Conservation (phyloP, 1,140 invertebrate species). For the Phthorimaea operculella region DNA sequence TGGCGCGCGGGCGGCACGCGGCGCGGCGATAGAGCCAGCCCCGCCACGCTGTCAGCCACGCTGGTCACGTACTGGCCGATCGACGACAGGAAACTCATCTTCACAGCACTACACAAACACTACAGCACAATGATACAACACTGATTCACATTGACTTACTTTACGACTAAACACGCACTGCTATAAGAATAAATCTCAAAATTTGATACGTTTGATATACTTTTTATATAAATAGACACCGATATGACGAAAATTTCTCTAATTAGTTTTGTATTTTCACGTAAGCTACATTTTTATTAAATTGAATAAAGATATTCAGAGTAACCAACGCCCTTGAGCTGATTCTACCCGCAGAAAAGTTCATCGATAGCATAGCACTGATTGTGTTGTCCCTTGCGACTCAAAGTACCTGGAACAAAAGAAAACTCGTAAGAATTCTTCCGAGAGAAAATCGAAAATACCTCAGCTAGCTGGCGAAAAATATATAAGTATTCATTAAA, state of each 20-base stretch:
- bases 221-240: neutral
- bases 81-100: constrained; percentile 86
- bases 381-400: neutral
- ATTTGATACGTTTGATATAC: neutral
- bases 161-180: neutral
- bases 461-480: no score
- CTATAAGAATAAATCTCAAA: no score
- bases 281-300: neutral
- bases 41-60: constrained; percentile 79
- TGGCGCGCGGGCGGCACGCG: constrained; percentile 79
- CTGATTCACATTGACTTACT: neutral
- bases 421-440: no score
- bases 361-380: no score
- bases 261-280: neutral
- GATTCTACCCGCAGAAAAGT: no score
- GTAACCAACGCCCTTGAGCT: no score
- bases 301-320: no score
- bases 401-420: neutral
- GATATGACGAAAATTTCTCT: neutral
- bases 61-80: constrained; percentile 82
- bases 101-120: constrained; percentile 6
- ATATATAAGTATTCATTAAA: neutral
- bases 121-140: neutral
- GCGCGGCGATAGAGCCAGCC: constrained; percentile 79
- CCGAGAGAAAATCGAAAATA: no score